Percentiles rank a stretch among this genome's conserved stretches.
These are phyloP conservation scores for Trogon surrucura DNA, from an alignment of 2,113 vertebrate genomes.

Conservation along the genomic window DNA sequence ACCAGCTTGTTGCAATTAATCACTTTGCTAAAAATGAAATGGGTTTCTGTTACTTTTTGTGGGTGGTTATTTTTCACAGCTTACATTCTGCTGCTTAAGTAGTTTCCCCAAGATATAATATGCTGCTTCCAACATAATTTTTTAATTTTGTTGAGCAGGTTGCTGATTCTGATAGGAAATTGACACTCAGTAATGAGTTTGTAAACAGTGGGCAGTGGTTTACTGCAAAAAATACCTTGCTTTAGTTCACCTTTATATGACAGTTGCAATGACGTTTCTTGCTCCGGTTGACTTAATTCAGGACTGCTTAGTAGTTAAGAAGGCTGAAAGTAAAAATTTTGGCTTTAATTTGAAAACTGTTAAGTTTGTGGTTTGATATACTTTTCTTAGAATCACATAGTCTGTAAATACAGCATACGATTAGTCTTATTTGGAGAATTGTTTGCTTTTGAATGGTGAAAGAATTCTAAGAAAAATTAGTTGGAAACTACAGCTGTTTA, in stretches of 20 bases:
- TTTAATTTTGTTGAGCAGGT: not conserved
- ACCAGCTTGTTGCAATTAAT: not conserved
- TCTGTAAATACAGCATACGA: not conserved
- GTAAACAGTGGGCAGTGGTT: not conserved
- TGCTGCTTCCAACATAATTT: not conserved
- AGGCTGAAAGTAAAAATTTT: not conserved
- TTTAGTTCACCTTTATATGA: not conserved
- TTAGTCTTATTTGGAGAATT: not conserved
- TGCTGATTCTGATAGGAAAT: not conserved
- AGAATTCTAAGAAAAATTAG: not conserved
- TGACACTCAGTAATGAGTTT: not conserved
- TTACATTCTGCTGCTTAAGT: not conserved
- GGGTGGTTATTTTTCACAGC: not conserved
- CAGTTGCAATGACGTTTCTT: not conserved
- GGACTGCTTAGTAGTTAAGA: not conserved
- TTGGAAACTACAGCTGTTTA: not conserved
- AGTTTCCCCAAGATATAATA: not conserved
- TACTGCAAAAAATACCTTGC: not conserved
- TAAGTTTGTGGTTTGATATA: not conserved
- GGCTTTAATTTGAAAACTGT: not conserved
- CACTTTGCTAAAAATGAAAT: not conserved
- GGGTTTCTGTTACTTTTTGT: not conserved
- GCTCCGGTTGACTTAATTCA: not conserved
- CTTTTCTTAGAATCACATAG: not conserved
- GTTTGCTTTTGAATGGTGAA: not conserved